Evolutionary conservation across 2,888 invertebrate genomes (phyloP).

Genomic region (Hemaris fuciformis): DNA sequence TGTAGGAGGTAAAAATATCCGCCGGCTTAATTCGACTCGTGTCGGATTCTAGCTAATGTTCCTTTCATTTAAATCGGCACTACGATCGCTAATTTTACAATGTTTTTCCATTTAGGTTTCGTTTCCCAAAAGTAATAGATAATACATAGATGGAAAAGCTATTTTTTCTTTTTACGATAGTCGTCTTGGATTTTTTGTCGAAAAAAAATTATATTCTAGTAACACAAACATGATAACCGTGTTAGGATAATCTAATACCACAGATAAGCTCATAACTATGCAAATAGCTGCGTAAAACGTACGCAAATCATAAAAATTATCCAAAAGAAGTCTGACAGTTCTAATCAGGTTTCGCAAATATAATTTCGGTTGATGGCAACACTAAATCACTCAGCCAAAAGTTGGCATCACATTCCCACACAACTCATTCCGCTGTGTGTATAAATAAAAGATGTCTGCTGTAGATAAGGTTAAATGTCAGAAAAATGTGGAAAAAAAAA

Average conservation of each 20-base stretch:
- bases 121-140: no score
- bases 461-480: conserved; percentile 9
- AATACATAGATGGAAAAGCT: neutral
- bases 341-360: conserved; percentile 8
- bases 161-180: no score
- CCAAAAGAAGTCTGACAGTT: neutral
- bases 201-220: neutral
- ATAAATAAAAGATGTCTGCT: conserved; percentile 13
- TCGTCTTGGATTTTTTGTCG: neutral
- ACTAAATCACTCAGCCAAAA: neutral
- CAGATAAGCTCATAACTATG: neutral
- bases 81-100: neutral
- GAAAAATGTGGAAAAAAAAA: neutral
- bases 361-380: conserved; percentile 1
- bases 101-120: neutral
- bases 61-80: neutral
- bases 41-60: neutral
- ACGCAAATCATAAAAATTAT: conserved; percentile 13
- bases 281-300: neutral
- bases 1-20: conserved; percentile 14
- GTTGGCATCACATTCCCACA: conserved; percentile 10
- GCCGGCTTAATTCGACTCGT: neutral
- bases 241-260: neutral
- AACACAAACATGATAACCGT: neutral
- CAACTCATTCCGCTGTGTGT: conserved; percentile 7